phyloP scores from a whole-genome alignment of 2,888 invertebrate genomes.

The Amphipoea lucens region DNA sequence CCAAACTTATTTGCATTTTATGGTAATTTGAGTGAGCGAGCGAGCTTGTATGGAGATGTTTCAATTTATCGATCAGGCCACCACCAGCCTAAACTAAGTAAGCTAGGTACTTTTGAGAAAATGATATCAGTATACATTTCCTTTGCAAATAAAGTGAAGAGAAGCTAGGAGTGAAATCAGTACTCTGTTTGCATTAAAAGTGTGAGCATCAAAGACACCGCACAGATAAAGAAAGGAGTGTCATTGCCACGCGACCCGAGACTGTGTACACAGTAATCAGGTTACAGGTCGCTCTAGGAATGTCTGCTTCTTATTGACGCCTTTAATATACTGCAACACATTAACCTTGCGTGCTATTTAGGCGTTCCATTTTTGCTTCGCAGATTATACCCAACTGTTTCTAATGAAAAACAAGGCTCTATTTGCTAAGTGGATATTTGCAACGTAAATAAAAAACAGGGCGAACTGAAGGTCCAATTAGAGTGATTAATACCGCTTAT shows the following conservation, averaged over 20 bases:
- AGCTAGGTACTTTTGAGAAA: conserved; percentile 16
- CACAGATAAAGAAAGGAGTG: conserved; percentile 65
- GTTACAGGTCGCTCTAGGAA: conserved; percentile 81
- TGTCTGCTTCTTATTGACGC: conserved; percentile 84
- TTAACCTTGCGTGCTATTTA: conserved; percentile 87
- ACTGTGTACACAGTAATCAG: conserved; percentile 69
- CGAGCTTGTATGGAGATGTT: conserved; percentile 30
- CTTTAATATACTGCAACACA: conserved; percentile 80
- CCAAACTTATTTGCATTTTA: conserved; percentile 53
- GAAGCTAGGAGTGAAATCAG: conserved; percentile 32
- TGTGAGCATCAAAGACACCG: conserved; percentile 54
- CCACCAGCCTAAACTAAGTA: background rate
- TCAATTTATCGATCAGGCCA: conserved; percentile 38
- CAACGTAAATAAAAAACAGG: conserved; percentile 64
- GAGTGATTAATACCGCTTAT: conserved; percentile 63
- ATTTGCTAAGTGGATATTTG: conserved; percentile 66
- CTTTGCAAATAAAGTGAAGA: conserved; percentile 7
- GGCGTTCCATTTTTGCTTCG: conserved; percentile 74
- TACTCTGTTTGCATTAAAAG: conserved; percentile 45
- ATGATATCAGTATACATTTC: conserved; percentile 11
- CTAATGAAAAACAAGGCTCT: conserved; percentile 62
- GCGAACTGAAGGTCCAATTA: conserved; percentile 64
- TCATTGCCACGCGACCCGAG: conserved; percentile 62
- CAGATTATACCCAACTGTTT: conserved; percentile 71
- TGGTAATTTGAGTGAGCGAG: conserved; percentile 42